Evolutionary conservation across 2,888 invertebrate species (phyloP).

Genomic region (Charanyca ferruginea): DNA sequence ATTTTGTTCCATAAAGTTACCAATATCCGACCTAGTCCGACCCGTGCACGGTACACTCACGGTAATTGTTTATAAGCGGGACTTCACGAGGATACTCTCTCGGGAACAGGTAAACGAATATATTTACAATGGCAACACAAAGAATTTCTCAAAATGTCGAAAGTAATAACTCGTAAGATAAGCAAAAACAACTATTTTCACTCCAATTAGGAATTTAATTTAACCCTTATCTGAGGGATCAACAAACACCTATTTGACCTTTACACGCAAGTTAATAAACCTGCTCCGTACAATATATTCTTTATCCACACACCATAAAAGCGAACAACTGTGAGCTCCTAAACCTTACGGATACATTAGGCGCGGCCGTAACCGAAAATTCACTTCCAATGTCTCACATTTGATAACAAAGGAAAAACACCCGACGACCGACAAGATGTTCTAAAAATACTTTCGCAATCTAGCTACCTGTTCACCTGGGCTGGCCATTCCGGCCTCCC

Average conservation of each 20-base stretch:
- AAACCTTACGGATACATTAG: constrained; percentile 80
- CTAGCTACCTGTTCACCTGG: constrained; percentile 90
- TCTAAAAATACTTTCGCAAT: constrained; percentile 90
- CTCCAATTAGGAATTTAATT: constrained; percentile 60
- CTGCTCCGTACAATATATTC: constrained; percentile 62
- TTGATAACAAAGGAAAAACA: constrained; percentile 90
- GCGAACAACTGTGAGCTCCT: constrained; percentile 70
- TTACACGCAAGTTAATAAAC: constrained; percentile 56
- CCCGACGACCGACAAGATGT: constrained; percentile 88
- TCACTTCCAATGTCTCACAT: constrained; percentile 84
- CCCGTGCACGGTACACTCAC: constrained; percentile 41
- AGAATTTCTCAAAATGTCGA: constrained; percentile 43
- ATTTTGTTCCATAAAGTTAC: constrained; percentile 53
- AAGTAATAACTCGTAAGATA: constrained; percentile 25
- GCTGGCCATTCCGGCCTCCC: constrained; percentile 89
- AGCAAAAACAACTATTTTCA: constrained; percentile 54
- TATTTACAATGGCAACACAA: constrained; percentile 44
- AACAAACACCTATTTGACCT: constrained; percentile 58
- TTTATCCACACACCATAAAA: constrained; percentile 72
- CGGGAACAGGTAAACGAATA: constrained; percentile 48
- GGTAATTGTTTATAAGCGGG: constrained; percentile 54
- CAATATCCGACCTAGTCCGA: constrained; percentile 42
- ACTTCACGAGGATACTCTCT: constrained; percentile 41
- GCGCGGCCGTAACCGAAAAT: constrained; percentile 80
- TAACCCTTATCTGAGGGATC: constrained; percentile 58